Evolutionary conservation across 2,888 invertebrate genomes (phyloP), one percentile per base, ranked within the genome.

Genomic region (Metopia argyrocephala): DNA sequence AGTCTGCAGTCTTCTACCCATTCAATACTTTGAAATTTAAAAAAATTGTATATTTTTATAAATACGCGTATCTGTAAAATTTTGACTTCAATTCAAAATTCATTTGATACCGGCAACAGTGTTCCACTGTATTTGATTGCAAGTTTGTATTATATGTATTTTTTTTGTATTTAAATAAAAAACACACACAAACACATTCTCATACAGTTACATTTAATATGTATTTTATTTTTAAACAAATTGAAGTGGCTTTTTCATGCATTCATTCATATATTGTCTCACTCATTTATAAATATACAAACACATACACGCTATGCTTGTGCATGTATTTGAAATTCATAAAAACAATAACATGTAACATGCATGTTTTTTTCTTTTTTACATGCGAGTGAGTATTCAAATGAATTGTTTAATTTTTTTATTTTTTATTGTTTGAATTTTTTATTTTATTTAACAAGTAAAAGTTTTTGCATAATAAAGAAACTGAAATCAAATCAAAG

Each of bases 401-500:
- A 78, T 70, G 69, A 78, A 66, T 59, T 71, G 52, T 71, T 70
- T 52, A 70, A 25, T 57, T 69, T 76, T 57, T 20, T 38, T 45
- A 23, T 27, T 38, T 38, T 46, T 61, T 45, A 15, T 21, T 38
- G 57, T 46, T 9, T n/a, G 6, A 48, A 48, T 48, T 18, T 31
- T 3, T 18, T 31, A 15, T 73, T 78, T 71, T 70, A 59, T 73
- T 66, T 62, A 71, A 56, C 78, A 73, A 73, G 78, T 66, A 73
- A 78, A 78, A 73, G 71, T 78, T 78, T 78, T 66, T 54, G 38
- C 66, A 66, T 66, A 54, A 73, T 59, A 78, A 28, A 73, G 66
- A 73, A 73, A 73, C 78, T 78, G 54, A 78, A 78, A 78, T 66
- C 31, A 78, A 73, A 78, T 78, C 61, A 45, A n/a, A 65, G 57